Evolutionary conservation across 2,797 vertebrate species (phyloP).

Genomic region (Ptychobarbus kaznakovi): DNA sequence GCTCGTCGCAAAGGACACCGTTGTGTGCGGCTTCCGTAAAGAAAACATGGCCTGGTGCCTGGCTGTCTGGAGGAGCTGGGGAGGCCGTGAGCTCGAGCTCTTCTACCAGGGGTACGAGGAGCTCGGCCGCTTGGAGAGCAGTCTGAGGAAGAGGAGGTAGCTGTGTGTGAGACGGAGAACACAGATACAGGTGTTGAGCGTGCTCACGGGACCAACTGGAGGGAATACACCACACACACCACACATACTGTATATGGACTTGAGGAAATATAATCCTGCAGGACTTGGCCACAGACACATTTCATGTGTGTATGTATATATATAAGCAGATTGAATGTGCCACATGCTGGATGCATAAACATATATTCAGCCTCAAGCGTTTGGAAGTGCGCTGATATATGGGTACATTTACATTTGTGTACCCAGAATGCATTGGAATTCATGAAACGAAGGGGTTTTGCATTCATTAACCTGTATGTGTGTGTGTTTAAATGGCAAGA

Average conservation of each 20-base stretch:
- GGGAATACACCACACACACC: background rate
- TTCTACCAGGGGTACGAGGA: slow-evolving; percentile 94
- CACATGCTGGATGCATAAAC: slow-evolving; percentile 17
- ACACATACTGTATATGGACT: slow-evolving; percentile 6
- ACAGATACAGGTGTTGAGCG: slow-evolving; percentile 52
- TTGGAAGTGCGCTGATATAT: slow-evolving; percentile 6
- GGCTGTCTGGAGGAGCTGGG: slow-evolving; percentile 95
- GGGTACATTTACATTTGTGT: slow-evolving; percentile 10
- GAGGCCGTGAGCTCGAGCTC: slow-evolving; percentile 85
- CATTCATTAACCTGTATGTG: slow-evolving; percentile 50
- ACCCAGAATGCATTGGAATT: slow-evolving; percentile 23
- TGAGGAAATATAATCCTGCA: slow-evolving; percentile 22
- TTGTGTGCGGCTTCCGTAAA: slow-evolving; percentile 89
- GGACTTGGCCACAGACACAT: slow-evolving; percentile 16
- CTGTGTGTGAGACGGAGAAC: slow-evolving; percentile 62
- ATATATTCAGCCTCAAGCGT: slow-evolving; percentile 16
- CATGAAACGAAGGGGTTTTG: slow-evolving; percentile 3
- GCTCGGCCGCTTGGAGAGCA: slow-evolving; percentile 85
- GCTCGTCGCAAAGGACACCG: slow-evolving; percentile 86
- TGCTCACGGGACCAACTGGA: background rate
- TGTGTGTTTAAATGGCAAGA: slow-evolving; percentile 29
- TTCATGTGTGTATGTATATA: background rate
- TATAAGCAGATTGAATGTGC: slow-evolving; percentile 30
- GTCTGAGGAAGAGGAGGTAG: slow-evolving; percentile 89
- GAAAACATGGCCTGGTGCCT: slow-evolving; percentile 87